A percentile compares a stretch with the other conserved stretches of the same genome.
Evolutionary conservation across 2,113 vertebrate genomes (phyloP).

Genomic region (Saccopteryx bilineata): DNA sequence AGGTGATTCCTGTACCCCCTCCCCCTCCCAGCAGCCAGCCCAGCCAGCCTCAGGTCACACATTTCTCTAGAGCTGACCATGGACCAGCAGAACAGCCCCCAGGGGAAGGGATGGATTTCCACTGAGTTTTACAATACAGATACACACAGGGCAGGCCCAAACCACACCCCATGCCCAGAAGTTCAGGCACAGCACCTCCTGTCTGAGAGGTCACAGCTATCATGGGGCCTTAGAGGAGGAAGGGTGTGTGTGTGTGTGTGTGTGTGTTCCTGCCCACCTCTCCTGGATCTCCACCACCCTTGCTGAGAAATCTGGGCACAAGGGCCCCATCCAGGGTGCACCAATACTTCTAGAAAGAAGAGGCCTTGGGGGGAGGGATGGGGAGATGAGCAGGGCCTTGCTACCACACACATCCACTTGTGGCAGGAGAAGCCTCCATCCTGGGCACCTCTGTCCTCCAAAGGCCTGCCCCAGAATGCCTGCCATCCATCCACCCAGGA

Average conservation of each 20-base stretch:
- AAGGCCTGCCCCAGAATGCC: background rate
- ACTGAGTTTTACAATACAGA: background rate
- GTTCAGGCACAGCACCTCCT: background rate
- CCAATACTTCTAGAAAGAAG: slow-evolving; percentile 6
- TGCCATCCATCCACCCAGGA: background rate
- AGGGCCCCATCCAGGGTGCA: background rate
- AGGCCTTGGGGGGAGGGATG: background rate
- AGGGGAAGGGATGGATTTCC: too few species aligned
- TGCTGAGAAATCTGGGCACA: background rate
- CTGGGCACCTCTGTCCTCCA: background rate
- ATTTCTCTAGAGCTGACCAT: background rate
- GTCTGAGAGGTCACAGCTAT: background rate
- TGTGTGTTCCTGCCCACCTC: background rate
- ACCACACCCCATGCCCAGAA: background rate
- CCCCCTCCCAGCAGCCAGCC: background rate
- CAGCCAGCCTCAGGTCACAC: background rate
- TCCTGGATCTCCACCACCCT: background rate
- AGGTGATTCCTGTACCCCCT: fast-evolving
- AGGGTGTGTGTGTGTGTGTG: background rate
- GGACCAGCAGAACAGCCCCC: background rate
- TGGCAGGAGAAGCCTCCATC: background rate
- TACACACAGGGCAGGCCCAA: background rate
- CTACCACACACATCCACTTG: background rate
- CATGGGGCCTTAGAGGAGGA: background rate
- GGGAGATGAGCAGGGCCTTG: background rate